phyloP scores from a whole-genome alignment of 2,797 vertebrate species.

The Rhinatrema bivittatum region DNA sequence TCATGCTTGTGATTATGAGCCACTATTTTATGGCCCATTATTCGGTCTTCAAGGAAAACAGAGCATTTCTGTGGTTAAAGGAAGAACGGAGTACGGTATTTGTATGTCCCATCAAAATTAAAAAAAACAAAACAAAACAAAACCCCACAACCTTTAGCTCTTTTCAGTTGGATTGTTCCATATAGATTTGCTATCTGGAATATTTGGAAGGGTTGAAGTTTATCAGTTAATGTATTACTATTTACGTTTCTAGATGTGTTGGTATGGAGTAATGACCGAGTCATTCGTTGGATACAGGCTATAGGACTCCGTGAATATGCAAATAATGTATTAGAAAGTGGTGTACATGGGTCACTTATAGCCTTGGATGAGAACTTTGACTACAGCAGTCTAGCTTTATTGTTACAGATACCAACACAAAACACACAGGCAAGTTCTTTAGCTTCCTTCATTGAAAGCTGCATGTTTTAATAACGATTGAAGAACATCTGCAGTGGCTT shows the following conservation, averaged over 20 bases:
- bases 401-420: slow-evolving; percentile 95
- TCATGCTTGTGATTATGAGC: no score
- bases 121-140: no score
- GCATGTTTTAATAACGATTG: not conserved
- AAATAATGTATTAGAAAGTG: slow-evolving; percentile 91
- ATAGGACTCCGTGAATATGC: slow-evolving; percentile 93
- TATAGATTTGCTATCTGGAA: no score
- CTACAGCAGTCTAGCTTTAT: slow-evolving; percentile 91
- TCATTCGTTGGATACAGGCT: slow-evolving; percentile 95
- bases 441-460: not conserved
- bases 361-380: slow-evolving; percentile 95
- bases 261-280: slow-evolving; percentile 94
- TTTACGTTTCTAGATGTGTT: slow-evolving; percentile 71
- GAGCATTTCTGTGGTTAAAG: no score
- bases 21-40: no score
- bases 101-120: no score
- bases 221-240: no score
- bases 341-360: slow-evolving; percentile 91
- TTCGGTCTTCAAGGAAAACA: no score
- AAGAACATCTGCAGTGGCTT: not conserved
- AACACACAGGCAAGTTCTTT: slow-evolving; percentile 81
- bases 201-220: no score
- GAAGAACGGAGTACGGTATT: no score
- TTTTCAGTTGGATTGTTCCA: no score
- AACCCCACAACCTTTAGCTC: no score